Conservation (phyloP, 2,888 invertebrate genomes). For the Drosophila trichaetosa region DNA sequence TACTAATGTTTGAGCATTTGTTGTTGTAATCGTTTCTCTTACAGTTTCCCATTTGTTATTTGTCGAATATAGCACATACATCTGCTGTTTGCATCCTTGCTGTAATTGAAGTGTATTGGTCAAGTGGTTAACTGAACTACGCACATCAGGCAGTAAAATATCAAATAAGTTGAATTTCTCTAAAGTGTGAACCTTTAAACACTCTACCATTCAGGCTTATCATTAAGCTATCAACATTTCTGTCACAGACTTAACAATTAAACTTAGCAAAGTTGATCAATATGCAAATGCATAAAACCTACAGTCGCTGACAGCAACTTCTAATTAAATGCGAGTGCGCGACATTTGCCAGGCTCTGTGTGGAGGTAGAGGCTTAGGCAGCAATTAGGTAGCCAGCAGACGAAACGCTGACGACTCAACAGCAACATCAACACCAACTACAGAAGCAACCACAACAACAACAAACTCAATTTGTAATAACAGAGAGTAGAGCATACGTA, state of each 20-base stretch:
- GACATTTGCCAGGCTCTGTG: not conserved
- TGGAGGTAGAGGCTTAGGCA: not conserved
- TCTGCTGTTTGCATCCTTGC: constrained; percentile 6
- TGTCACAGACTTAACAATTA: not conserved
- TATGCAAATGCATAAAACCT: constrained; percentile 21
- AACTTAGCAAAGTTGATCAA: constrained; percentile 3
- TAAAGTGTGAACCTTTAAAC: not conserved
- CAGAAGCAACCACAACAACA: constrained; percentile 5
- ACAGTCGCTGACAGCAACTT: constrained; percentile 2
- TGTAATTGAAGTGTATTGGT: constrained; percentile 44
- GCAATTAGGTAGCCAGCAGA: constrained; percentile 27
- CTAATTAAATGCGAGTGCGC: constrained; percentile 17
- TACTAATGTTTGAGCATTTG: constrained; percentile 64
- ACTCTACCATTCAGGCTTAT: not conserved
- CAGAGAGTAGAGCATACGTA: constrained; percentile 33
- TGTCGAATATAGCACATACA: constrained; percentile 13
- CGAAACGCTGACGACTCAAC: constrained; percentile 7
- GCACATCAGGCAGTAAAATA: not conserved
- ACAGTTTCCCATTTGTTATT: constrained; percentile 38
- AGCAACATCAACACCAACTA: constrained; percentile 10
- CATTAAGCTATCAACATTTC: constrained; percentile 5
- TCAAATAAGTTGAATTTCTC: not conserved
- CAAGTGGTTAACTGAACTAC: constrained; percentile 17
- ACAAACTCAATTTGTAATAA: constrained; percentile 19
- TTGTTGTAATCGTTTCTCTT: constrained; percentile 43